Evolutionary conservation across 1,140 invertebrate species (phyloP).

Genomic region (Armadillidium nasatum): DNA sequence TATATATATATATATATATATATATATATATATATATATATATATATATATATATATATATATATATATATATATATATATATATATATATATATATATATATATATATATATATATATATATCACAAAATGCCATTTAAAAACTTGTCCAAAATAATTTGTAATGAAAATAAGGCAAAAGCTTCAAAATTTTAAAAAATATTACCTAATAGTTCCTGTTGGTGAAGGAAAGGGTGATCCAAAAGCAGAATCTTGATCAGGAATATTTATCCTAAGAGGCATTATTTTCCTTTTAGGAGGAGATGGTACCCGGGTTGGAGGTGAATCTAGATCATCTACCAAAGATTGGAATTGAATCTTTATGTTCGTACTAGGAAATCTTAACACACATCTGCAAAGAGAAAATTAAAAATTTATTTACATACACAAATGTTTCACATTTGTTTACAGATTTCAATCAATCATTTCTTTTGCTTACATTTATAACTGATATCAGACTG

Average conservation of each 20-base stretch:
- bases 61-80: conserved; percentile 6
- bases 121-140: too few species aligned
- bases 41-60: conserved; percentile 6
- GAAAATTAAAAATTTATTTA: conserved; percentile 28
- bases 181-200: too few species aligned
- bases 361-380: conserved; percentile 96
- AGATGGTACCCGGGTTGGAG: conserved; percentile 42
- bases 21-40: conserved; percentile 6
- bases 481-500: too few species aligned
- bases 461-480: too few species aligned
- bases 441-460: too few species aligned
- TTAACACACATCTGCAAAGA: conserved; percentile 77
- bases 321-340: conserved; percentile 58
- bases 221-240: conserved; percentile 89
- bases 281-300: conserved; percentile 55
- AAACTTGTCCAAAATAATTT: too few species aligned
- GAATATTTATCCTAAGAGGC: conserved; percentile 82
- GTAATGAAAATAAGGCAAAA: too few species aligned
- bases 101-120: too few species aligned
- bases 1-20: background rate
- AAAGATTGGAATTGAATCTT: conserved; percentile 88
- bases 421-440: too few species aligned
- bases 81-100: background rate
- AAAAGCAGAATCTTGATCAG: conserved; percentile 64
- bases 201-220: conserved; percentile 68